A percentile compares a stretch with the other conserved stretches of the same genome.
Conservation (phyloP, 2,113 vertebrate species). For the Tetraodon nigroviridis region DNA sequence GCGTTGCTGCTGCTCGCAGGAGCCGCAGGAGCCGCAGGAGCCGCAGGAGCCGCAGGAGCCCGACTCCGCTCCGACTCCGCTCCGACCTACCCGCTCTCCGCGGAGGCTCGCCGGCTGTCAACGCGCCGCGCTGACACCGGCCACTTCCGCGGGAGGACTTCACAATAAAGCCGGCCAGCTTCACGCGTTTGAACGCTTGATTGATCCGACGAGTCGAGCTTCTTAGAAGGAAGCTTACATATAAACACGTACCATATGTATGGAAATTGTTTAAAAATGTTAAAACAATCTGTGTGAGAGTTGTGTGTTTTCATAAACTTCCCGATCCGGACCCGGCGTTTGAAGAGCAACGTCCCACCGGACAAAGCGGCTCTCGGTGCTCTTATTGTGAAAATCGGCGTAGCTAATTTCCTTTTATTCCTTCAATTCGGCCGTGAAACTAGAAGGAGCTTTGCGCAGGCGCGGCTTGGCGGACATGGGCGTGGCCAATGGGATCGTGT, state of each 20-base stretch:
- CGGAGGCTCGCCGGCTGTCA: constrained; percentile 70
- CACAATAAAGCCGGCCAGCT: constrained; percentile 39
- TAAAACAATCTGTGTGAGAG: too few species aligned
- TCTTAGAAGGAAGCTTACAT: too few species aligned
- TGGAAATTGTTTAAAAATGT: too few species aligned
- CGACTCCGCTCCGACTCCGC: constrained; percentile 74
- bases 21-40: too few species aligned
- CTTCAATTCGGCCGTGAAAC: constrained; percentile 1
- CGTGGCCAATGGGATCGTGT: constrained; percentile 60
- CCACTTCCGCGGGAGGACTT: constrained; percentile 7
- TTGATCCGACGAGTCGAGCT: too few species aligned
- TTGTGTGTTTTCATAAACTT: too few species aligned
- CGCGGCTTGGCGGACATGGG: constrained; percentile 59
- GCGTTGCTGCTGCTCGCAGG: constrained; percentile 76
- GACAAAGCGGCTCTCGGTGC: background rate
- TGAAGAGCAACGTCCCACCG: too few species aligned
- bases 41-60: too few species aligned
- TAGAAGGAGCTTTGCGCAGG: constrained; percentile 72
- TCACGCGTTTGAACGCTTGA: too few species aligned
- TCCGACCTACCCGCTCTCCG: too few species aligned
- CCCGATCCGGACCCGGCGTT: too few species aligned
- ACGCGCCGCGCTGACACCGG: accelerated
- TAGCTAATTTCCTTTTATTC: background rate
- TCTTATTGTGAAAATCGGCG: constrained; percentile 28
- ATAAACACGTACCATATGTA: too few species aligned